These are phyloP conservation scores for Dermochelys coriacea DNA, from an alignment of 2,797 vertebrate species.

Conservation along the genomic window DNA sequence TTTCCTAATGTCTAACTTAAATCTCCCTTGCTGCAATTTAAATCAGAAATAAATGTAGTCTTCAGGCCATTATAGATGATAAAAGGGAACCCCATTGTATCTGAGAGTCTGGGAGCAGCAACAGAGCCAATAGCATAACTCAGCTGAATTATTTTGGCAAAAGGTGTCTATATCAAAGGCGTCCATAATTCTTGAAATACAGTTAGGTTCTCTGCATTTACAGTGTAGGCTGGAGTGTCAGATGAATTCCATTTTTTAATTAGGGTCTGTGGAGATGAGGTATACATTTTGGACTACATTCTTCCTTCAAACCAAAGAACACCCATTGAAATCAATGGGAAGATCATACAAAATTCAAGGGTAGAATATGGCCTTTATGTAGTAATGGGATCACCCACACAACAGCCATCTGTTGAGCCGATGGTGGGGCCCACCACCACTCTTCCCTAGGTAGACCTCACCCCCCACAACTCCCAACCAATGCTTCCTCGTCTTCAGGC, in stretches of 20 bases:
- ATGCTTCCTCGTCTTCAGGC: neutral
- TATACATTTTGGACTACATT: neutral
- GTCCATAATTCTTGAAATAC: neutral
- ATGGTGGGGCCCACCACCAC: neutral
- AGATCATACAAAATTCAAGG: neutral
- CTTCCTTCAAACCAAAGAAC: neutral
- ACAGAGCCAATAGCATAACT: neutral
- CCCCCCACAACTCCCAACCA: neutral
- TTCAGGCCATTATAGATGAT: neutral
- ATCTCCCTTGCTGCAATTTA: no score
- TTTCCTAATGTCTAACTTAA: no score
- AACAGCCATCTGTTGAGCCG: neutral
- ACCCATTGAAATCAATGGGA: fast-evolving
- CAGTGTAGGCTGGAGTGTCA: no score
- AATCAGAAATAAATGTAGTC: neutral
- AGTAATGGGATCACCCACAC: neutral
- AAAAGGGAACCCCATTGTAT: neutral
- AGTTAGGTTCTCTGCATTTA: no score
- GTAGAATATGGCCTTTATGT: neutral
- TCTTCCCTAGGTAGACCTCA: neutral
- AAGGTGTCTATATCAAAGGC: neutral
- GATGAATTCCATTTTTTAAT: neutral
- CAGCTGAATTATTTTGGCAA: neutral
- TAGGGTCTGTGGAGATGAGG: neutral
- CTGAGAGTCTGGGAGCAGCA: neutral